phyloP scores from a whole-genome alignment of 2,888 invertebrate species.

The Ormyrus pomaceus region DNA sequence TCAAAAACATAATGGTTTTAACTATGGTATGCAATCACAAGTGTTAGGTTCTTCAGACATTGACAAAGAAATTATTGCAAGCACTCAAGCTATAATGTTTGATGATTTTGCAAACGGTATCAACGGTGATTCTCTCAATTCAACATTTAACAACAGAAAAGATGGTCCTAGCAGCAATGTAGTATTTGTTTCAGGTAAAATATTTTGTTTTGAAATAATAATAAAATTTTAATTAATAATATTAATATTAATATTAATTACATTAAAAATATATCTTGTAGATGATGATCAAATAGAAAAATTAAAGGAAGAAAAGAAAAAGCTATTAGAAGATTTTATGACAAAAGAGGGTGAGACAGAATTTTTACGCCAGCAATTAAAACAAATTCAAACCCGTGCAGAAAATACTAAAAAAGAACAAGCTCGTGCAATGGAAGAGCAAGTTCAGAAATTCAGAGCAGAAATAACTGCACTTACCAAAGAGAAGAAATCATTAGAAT shows the following conservation, averaged over 20 bases:
- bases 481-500: conserved; percentile 68
- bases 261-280: conserved; percentile 17
- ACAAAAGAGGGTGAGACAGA: conserved; percentile 69
- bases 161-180: conserved; percentile 52
- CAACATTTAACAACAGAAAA: conserved; percentile 61
- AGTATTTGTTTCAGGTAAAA: conserved; percentile 59
- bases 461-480: conserved; percentile 65
- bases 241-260: background rate
- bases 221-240: conserved; percentile 7
- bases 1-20: background rate
- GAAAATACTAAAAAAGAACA: conserved; percentile 66
- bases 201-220: background rate
- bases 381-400: conserved; percentile 64
- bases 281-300: conserved; percentile 61
- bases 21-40: conserved; percentile 54
- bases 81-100: conserved; percentile 57
- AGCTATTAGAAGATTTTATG: conserved; percentile 65
- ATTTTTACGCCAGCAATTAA: conserved; percentile 67
- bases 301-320: conserved; percentile 66
- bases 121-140: conserved; percentile 59
- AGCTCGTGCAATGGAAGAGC: conserved; percentile 65
- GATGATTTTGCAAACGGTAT: conserved; percentile 62
- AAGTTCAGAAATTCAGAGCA: conserved; percentile 62
- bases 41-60: conserved; percentile 58
- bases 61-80: conserved; percentile 54